Percentiles rank a stretch among this genome's conserved stretches.
These are phyloP conservation scores for Calcarius lapponicus DNA, from an alignment of 2,797 vertebrate species.

Conservation along the genomic window DNA sequence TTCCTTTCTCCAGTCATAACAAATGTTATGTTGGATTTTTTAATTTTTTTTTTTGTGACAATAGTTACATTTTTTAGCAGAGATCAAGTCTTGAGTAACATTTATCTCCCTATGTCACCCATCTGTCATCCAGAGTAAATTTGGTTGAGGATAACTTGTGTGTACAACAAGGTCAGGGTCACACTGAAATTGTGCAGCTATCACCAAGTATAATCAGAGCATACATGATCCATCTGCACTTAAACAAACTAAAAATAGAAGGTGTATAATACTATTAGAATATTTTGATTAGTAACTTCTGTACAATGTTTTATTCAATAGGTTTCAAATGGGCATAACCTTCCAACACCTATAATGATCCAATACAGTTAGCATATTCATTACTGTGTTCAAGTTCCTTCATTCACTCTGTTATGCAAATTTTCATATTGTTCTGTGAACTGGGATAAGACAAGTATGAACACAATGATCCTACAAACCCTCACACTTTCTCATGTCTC, in stretches of 20 bases:
- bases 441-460: not conserved
- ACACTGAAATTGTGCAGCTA: not conserved
- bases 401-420: not conserved
- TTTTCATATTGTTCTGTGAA: not conserved
- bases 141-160: not conserved
- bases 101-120: not conserved
- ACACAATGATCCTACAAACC: not conserved
- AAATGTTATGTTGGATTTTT: not conserved
- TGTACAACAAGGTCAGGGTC: not conserved
- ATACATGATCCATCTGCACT: not conserved
- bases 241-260: slow-evolving; percentile 18
- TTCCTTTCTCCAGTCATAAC: not conserved
- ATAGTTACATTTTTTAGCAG: not conserved
- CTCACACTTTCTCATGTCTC: not conserved
- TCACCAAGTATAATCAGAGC: not conserved
- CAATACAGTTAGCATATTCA: slow-evolving; percentile 18
- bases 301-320: slow-evolving; percentile 16
- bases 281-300: slow-evolving; percentile 19
- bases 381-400: not conserved
- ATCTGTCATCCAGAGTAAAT: not conserved
- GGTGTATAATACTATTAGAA: not conserved
- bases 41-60: fast-evolving
- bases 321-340: not conserved
- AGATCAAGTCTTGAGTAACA: not conserved
- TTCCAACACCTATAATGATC: not conserved